phyloP scores from a whole-genome alignment of 1,140 invertebrate genomes.

The Anadara kagoshimensis region DNA sequence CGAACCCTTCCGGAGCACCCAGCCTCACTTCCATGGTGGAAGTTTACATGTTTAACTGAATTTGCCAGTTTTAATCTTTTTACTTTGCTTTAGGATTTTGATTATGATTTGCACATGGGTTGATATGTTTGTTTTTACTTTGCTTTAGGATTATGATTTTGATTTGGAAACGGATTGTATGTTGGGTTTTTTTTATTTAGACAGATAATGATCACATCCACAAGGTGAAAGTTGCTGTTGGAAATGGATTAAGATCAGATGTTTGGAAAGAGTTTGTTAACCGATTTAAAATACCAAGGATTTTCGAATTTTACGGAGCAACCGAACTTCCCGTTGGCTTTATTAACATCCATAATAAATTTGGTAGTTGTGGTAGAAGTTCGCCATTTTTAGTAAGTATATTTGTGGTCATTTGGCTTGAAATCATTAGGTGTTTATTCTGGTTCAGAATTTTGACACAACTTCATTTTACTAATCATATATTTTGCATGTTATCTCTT shows the following conservation, averaged over 20 bases:
- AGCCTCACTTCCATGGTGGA: too few relatives aligned
- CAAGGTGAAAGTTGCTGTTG: slow-evolving; percentile 35
- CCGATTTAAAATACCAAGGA: slow-evolving; percentile 44
- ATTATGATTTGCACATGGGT: too few relatives aligned
- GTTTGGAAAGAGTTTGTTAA: slow-evolving; percentile 49
- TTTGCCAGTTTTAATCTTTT: too few relatives aligned
- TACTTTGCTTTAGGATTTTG: too few relatives aligned
- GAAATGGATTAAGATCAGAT: slow-evolving; percentile 55
- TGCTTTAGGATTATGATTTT: too few relatives aligned
- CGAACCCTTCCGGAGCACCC: too few relatives aligned
- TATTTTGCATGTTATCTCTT: not conserved
- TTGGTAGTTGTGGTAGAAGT: slow-evolving; percentile 46
- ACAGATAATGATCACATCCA: slow-evolving; percentile 35
- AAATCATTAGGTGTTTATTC: too few relatives aligned
- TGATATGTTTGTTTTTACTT: too few relatives aligned
- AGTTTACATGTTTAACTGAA: too few relatives aligned
- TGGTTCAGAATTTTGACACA: not conserved
- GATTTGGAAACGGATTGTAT: too few relatives aligned
- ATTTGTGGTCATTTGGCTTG: too few relatives aligned
- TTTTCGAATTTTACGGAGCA: slow-evolving; percentile 53
- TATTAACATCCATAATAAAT: slow-evolving; percentile 44
- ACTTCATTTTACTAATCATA: not conserved
- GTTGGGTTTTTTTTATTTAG: too few relatives aligned
- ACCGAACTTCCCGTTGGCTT: slow-evolving; percentile 46
- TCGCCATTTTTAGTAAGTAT: slow-evolving; percentile 53